Percentiles rank a stretch among this genome's conserved stretches.
Evolutionary conservation across 2,888 invertebrate genomes (phyloP).

Genomic region (Dolichopus griseipennis): DNA sequence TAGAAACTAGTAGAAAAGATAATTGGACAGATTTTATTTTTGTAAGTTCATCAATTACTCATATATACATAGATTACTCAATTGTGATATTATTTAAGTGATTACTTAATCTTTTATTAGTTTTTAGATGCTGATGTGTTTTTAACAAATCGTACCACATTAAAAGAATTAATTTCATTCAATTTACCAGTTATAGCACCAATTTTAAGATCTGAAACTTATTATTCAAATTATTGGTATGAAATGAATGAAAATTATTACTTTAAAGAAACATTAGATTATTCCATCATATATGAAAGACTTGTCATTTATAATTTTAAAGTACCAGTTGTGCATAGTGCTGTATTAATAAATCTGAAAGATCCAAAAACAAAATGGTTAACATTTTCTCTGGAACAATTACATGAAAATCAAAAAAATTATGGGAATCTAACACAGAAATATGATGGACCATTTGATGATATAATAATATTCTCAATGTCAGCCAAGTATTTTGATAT

Average conservation of each 20-base stretch:
- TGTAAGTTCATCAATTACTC: conserved; percentile 62
- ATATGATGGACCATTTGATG: conserved; percentile 75
- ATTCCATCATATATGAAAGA: conserved; percentile 66
- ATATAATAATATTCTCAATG: conserved; percentile 85
- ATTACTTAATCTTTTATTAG: conserved; percentile 43
- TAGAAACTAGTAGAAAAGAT: conserved; percentile 58
- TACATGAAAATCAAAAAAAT: conserved; percentile 28
- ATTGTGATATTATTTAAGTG: background rate
- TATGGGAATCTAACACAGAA: conserved; percentile 34
- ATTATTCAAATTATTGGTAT: conserved; percentile 95
- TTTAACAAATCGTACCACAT: conserved; percentile 56
- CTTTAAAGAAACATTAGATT: conserved; percentile 73
- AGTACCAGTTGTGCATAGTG: conserved; percentile 89
- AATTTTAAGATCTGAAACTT: conserved; percentile 73
- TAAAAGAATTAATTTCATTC: conserved; percentile 55
- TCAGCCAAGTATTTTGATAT: conserved; percentile 62
- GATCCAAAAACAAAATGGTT: conserved; percentile 52
- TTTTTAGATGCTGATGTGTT: conserved; percentile 80
- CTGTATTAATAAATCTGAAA: conserved; percentile 69
- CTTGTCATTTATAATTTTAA: conserved; percentile 63
- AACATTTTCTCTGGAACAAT: conserved; percentile 54
- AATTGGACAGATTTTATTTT: conserved; percentile 85
- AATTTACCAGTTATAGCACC: conserved; percentile 66
- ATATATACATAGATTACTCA: too few relatives aligned
- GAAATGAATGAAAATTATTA: conserved; percentile 82